Base-by-base conservation (phyloP, 2,113 vertebrate genomes). In the Upupa epops region DNA sequence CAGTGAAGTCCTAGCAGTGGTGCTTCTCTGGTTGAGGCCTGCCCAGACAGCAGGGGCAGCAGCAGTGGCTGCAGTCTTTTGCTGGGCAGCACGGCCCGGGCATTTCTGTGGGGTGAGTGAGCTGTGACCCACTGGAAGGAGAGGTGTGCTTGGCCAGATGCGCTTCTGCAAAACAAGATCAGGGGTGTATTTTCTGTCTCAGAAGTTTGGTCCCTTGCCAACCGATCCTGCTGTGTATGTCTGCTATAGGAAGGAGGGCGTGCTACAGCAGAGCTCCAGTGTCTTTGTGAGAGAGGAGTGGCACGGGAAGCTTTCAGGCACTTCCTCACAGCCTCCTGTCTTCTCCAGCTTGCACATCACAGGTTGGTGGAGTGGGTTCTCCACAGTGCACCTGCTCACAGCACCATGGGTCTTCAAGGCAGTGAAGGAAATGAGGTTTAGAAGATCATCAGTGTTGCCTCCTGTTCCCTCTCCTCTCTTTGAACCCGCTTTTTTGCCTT, bases 281-380 rank as follows among this genome's bases (percentile, higher is more conserved):
- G 36, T 18, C 36, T 51, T 45, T 29, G 24, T 2, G 1, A 15
- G 52, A 60, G 61, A 60, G 25, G 17, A 60, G 20, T 19, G 17
- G 13, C 1, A 2, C 0, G 1, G 40, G 46, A 1, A 0, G 34
- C 61, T 55, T 3, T 45, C 16, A 21, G 31, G 32, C 3, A 6
- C 25, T 68, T 80, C 54, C 54, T 76, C 34, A 18, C 32, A 60
- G 49, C 54, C 25, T 89, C 28, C 4, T 8, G 8, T 46, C 15
- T 45, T 6, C 34, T 58, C 13, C 1, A 2, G 2, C 46, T 32
- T 0, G 0, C 0, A 29, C 32, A 22, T 22, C 2, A 0, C 32
- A 20, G 42, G 17, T 7, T 46, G 31, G 48, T 40, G 36, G 9
- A 56, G 25, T 9, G 14, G 13, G 6, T 65, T 22, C 76, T 74